phyloP scores from a whole-genome alignment of 2,113 vertebrate genomes.

The Progne subis region DNA sequence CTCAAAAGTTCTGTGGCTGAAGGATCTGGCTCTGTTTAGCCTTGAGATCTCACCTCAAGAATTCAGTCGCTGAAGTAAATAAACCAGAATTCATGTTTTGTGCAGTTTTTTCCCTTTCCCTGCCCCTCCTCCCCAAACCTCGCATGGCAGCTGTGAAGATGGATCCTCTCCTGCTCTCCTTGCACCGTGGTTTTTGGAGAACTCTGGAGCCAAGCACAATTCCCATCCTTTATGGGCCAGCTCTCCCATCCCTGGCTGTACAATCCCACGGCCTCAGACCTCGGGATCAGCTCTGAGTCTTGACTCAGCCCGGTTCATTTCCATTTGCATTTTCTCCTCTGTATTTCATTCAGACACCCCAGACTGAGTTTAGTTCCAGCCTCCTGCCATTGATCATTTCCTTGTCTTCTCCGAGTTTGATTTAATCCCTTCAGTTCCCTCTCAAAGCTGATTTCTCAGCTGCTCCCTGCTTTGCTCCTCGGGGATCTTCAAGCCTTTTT shows the following conservation, averaged over 20 bases:
- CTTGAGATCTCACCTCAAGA: background rate
- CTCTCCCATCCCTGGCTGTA: accelerated
- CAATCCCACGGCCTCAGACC: background rate
- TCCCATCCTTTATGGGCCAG: background rate
- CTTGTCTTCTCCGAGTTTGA: constrained; percentile 21
- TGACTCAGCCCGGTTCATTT: background rate
- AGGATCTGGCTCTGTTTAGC: background rate
- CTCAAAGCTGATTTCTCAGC: constrained; percentile 20
- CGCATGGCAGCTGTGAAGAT: background rate
- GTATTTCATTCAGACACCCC: background rate
- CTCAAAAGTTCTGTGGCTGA: accelerated
- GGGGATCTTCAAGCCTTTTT: background rate
- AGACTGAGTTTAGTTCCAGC: background rate
- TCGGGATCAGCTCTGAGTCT: background rate
- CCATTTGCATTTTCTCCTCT: constrained; percentile 26
- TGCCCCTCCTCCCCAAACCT: background rate
- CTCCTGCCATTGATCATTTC: background rate
- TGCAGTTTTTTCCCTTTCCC: background rate
- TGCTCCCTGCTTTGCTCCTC: background rate
- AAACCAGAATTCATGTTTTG: background rate
- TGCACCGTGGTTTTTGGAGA: background rate
- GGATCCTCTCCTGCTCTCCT: background rate
- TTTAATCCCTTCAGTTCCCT: constrained; percentile 50
- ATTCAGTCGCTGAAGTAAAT: background rate
- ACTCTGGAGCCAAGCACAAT: background rate